Percentiles rank a stretch among this genome's conserved stretches.
Evolutionary conservation across 2,888 invertebrate species (phyloP).

Genomic region (Plebejus anna): DNA sequence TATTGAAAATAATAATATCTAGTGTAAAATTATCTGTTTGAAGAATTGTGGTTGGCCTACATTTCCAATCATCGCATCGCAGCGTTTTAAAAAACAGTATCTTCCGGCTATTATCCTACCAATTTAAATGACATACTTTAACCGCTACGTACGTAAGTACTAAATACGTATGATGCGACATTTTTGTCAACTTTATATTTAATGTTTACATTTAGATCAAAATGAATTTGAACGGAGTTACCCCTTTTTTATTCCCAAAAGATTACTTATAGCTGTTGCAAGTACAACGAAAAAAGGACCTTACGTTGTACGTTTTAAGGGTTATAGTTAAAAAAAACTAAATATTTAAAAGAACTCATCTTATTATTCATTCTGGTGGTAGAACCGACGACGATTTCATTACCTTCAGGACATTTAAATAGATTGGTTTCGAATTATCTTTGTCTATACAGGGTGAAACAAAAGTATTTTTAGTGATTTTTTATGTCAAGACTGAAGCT

Average conservation of each 20-base stretch:
- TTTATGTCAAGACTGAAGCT: too few species aligned
- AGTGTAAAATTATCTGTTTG: too few species aligned
- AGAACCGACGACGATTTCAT: slow-evolving; percentile 29
- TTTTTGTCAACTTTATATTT: neutral
- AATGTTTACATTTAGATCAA: neutral
- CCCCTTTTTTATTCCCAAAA: neutral
- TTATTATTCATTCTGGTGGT: slow-evolving; percentile 30
- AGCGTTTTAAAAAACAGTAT: too few species aligned
- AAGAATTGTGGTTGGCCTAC: too few species aligned
- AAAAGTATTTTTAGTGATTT: too few species aligned
- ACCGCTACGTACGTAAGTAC: neutral
- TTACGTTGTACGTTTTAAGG: neutral
- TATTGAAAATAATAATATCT: too few species aligned
- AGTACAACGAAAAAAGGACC: neutral
- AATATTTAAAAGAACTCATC: slow-evolving; percentile 27
- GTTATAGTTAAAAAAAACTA: slow-evolving; percentile 2
- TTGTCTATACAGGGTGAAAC: neutral
- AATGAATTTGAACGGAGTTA: neutral
- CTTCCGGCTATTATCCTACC: neutral
- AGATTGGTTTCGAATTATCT: slow-evolving; percentile 31
- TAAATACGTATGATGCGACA: neutral
- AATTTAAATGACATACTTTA: neutral
- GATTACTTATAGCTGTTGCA: neutral
- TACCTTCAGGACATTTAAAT: slow-evolving; percentile 30
- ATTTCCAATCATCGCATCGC: too few species aligned